phyloP scores from a whole-genome alignment of 2,113 vertebrate genomes.

The Protomyctophum bolini region DNA sequence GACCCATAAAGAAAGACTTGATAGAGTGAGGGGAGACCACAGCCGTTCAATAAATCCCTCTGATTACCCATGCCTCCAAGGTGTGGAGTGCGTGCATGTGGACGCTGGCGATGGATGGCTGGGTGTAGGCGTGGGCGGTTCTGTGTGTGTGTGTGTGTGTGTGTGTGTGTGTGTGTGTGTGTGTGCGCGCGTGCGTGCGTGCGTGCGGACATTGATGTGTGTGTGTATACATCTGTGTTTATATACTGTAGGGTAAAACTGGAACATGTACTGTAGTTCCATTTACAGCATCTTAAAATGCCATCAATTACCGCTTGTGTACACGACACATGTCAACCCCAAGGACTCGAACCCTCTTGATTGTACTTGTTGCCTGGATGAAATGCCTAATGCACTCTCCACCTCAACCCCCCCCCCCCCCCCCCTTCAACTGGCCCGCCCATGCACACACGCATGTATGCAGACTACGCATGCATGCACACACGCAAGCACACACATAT shows the following conservation, averaged over 20 bases:
- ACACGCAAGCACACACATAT: too few species aligned
- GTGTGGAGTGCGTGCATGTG: background rate
- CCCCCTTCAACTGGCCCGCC: background rate
- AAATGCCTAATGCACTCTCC: background rate
- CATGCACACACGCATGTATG: too few species aligned
- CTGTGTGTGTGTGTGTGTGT: background rate
- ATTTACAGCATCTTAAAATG: slow-evolving; percentile 36
- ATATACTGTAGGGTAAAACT: slow-evolving; percentile 24
- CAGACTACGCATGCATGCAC: too few species aligned
- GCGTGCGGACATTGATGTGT: slow-evolving; percentile 11
- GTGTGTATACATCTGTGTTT: slow-evolving; percentile 63
- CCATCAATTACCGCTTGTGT: slow-evolving; percentile 56
- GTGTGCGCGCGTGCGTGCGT: background rate
- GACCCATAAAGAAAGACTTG: slow-evolving; percentile 73
- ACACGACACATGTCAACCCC: slow-evolving; percentile 38
- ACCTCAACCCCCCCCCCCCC: background rate
- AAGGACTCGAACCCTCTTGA: slow-evolving; percentile 27
- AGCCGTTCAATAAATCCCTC: slow-evolving; percentile 78
- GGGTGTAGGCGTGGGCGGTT: slow-evolving; percentile 3
- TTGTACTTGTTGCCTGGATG: slow-evolving; percentile 43
- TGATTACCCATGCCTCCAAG: slow-evolving; percentile 74
- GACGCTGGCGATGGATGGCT: background rate
- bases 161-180: background rate
- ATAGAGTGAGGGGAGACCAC: slow-evolving; percentile 72
- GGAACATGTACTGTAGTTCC: slow-evolving; percentile 37